Evolutionary conservation across 2,113 vertebrate genomes (phyloP).

Genomic region (Argyrosomus japonicus): DNA sequence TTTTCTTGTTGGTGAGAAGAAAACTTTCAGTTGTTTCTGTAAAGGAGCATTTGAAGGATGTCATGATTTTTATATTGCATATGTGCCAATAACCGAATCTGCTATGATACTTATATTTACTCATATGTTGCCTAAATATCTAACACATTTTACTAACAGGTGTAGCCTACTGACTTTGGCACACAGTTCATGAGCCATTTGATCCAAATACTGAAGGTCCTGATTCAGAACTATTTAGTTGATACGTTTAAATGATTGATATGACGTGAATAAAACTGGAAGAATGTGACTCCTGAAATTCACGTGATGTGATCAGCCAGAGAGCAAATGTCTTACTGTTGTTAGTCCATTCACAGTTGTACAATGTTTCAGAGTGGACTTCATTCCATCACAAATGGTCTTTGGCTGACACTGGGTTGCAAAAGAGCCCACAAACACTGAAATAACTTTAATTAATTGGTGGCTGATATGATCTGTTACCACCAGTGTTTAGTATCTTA

Average conservation of each 20-base stretch:
- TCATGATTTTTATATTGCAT: neutral
- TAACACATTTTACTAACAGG: neutral
- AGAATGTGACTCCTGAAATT: too few relatives aligned
- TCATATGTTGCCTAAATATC: neutral
- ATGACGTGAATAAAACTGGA: too few relatives aligned
- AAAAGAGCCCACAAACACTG: too few relatives aligned
- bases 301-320: too few relatives aligned
- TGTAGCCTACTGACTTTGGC: neutral
- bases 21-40: neutral
- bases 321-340: neutral
- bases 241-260: neutral
- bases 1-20: neutral
- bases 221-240: neutral
- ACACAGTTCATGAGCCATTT: neutral
- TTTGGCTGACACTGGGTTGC: too few relatives aligned
- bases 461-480: neutral
- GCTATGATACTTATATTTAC: neutral
- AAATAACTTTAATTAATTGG: constrained; percentile 3
- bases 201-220: neutral
- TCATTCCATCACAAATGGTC: too few relatives aligned
- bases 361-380: too few relatives aligned
- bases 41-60: neutral
- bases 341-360: too few relatives aligned
- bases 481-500: neutral
- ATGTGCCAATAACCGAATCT: neutral